Evolutionary conservation across 2,113 vertebrate species (phyloP), one percentile per base, ranked within the genome.

Genomic region (Orientallactaga bullata): DNA sequence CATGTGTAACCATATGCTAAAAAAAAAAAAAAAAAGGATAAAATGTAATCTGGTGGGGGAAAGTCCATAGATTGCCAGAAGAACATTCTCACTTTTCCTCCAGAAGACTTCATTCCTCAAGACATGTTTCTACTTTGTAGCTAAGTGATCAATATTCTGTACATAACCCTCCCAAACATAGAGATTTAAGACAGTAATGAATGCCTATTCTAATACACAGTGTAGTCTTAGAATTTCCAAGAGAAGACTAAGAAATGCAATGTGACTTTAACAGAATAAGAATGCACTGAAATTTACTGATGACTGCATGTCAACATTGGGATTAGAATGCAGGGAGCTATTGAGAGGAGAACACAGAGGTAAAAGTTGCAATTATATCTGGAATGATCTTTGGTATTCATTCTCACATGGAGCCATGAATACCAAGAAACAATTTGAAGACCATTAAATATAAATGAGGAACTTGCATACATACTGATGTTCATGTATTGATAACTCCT

Each of bases 11-110:
- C 26, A 63, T 92, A 37, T 96, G 60, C 95, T 97, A 96, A 96
- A 96, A 94, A 96, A 95, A 97, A 97, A 89, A 97, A 83, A 76
- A 85, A 96, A 96, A 94, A 97, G 85, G 80, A 30, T 13, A 95
- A 94, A 83, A 97, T 97, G 97, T 88, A 28, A 90, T 96, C 39
- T 81, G 8, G 86, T 93, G 85, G 12, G 39, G 77, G 78, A 97
- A 97, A 79, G 26, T 81, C 37, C 63, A 93, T 94, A 96, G 90
- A 90, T 35, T 95, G 51, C 63, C 85, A 97, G 96, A 92, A 96
- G 65, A 78, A 93, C 12, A 89, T 32, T 90, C 0, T 37, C 71
- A 81, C 83, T 30, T 96, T 95, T 92, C 95, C 69, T 97, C 92
- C 84, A 28, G 72, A 97, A 51, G 61, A 85, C 13, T 96, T 39